Evolutionary conservation across 64 coral and sea anemone genomes (phyloP).

Genomic region (Montipora efflorescens): DNA sequence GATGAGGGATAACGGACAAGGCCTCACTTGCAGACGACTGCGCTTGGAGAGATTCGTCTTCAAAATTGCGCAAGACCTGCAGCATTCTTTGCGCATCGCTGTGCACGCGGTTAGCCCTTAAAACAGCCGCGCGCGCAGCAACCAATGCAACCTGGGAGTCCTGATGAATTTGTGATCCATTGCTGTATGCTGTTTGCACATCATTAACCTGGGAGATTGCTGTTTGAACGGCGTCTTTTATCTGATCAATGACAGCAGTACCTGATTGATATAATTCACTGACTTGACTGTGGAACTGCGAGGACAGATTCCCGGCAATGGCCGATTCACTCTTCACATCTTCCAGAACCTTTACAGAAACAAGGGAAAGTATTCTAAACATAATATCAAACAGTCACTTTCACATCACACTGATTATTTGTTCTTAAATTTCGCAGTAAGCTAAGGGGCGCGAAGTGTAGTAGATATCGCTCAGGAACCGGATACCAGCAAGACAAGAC

Average conservation of each 20-base stretch:
- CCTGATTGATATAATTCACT: constrained; percentile 64
- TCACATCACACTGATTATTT: too few relatives aligned
- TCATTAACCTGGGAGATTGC: constrained; percentile 38
- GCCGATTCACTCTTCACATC: constrained; percentile 37
- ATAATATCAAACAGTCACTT: too few relatives aligned
- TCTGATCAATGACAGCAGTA: constrained; percentile 52
- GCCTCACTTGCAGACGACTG: constrained; percentile 29
- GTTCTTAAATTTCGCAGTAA: too few relatives aligned
- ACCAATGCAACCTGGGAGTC: constrained; percentile 2
- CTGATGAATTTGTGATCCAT: constrained; percentile 27
- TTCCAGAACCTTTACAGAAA: constrained; percentile 7
- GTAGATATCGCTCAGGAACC: too few relatives aligned
- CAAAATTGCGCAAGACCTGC: constrained; percentile 33
- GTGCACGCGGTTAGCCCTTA: constrained; percentile 13
- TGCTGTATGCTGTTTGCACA: constrained; percentile 14
- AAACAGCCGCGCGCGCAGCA: not conserved
- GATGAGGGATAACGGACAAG: not conserved
- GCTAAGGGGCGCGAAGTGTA: too few relatives aligned
- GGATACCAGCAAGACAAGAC: too few relatives aligned
- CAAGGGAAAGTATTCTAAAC: not conserved
- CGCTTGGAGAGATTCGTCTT: constrained; percentile 15
- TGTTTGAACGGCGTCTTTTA: constrained; percentile 59
- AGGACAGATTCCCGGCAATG: not conserved
- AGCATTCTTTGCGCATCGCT: constrained; percentile 31
- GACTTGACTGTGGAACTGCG: constrained; percentile 18